Base-by-base conservation (phyloP, 2,888 invertebrate species). In the Torymus tubicola region DNA sequence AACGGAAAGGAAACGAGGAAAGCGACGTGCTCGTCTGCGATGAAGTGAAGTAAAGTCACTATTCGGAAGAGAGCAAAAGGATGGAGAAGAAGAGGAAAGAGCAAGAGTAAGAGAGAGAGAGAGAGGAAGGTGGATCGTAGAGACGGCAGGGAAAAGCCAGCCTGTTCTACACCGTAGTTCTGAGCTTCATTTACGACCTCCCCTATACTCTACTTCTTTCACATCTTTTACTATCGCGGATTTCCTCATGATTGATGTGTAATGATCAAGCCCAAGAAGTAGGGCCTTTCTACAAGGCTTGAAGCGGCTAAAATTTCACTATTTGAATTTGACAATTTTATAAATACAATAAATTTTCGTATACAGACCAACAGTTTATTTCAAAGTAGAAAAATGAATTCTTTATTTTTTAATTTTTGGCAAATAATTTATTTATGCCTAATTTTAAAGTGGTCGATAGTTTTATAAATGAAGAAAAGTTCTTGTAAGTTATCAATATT, bases 221-320 rank as follows among this genome's bases (percentile, higher is more conserved):
- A 16, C 50, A 18, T 77, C 55, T 63, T 42, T 52, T 57, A 69
- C 53, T 53, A 55, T 8, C 18, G 11, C 12, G 55, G 63, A 76
- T 77, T 77, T 70, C 21, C 31, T 16, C 50, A 55, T 77, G 57
- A 64, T 63, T 63, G 50, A 63, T n/a, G 73, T 63, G 55, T 53
- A 58, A 55, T 61, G 55, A 76, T 53, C 5, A 24, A 12, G 50
- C 16, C 55, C 61, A 13, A n/a, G 74, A 10, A 24, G 67, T 67
- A 50, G 1, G 10, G 12, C 8, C 58, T 55, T 31, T 8, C 3
- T 31, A 4, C 31, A 31, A 8, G 8, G 5, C 10, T 8, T 8
- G 10, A 8, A 42, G 8, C 42, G 10, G 1, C 21, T 21, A 21
- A 21, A 2, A 21, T 21, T 0, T 42, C 8, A 8, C 8, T 42